These are phyloP conservation scores for Scolanthus callimorphus DNA, from an alignment of 92 coral and sea anemone genomes.

Conservation along the genomic window DNA sequence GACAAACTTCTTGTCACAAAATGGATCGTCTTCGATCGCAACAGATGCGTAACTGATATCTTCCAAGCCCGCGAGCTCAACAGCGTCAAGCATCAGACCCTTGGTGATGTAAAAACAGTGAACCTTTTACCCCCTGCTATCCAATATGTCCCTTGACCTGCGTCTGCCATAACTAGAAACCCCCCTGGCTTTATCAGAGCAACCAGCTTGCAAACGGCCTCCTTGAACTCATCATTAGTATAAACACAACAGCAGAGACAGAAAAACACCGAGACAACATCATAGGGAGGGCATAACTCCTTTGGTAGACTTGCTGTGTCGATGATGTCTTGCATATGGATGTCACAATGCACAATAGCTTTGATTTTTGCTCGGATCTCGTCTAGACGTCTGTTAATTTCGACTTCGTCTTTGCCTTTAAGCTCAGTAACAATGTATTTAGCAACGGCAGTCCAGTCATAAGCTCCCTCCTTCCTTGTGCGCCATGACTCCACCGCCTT, in stretches of 20 bases:
- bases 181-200: conserved; percentile 48
- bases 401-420: conserved; percentile 20
- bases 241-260: conserved; percentile 41
- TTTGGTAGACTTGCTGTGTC: conserved; percentile 9
- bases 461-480: conserved; percentile 9
- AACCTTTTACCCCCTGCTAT: conserved; percentile 28
- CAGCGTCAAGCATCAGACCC: conserved; percentile 28
- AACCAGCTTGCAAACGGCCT: conserved; percentile 16
- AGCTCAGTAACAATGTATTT: conserved; percentile 20
- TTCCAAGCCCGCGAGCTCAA: conserved; percentile 39
- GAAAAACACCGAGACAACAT: conserved; percentile 37
- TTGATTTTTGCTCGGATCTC: conserved; percentile 29
- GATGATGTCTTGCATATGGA: neutral
- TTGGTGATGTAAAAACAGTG: conserved; percentile 22
- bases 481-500: conserved; percentile 35
- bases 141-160: conserved; percentile 26
- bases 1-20: too few species aligned
- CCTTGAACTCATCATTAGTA: neutral
- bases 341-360: conserved; percentile 28
- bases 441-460: conserved; percentile 31
- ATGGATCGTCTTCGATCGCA: too few species aligned
- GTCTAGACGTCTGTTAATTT: conserved; percentile 14
- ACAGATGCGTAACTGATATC: too few species aligned
- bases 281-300: too few species aligned
- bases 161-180: conserved; percentile 27